Evolutionary conservation across 2,888 invertebrate species (phyloP), one percentile per base, ranked within the genome.

Genomic region (Coenonympha arcania): DNA sequence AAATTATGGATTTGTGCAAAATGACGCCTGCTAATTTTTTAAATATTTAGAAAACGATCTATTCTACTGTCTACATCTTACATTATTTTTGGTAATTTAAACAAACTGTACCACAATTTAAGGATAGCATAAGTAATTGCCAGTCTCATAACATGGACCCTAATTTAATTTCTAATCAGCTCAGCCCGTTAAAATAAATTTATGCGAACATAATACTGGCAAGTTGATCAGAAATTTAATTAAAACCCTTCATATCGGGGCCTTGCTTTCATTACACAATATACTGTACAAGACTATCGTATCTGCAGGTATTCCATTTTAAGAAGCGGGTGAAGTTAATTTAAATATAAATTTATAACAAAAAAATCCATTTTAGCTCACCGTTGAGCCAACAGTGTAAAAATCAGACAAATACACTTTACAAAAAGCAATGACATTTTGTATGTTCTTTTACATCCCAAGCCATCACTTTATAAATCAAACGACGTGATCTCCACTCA

Each of bases 401-500:
- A n/a, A n/a, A n/a, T n/a, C n/a, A n/a, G n/a, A 6, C 39, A 6
- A 36, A 16, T 11, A 33, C 36, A 30, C 6, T 20, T 36, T 42
- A 31, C 15, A 15, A 51, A 47, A 37, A 30, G 20, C 22, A 18
- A 24, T 28, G 43, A 36, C 24, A 30, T 45, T 37, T 46, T 13
- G 16, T 4, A 36, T 33, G 8, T 11, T 24, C 16, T 45, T 40
- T 42, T 50, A 44, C 13, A 45, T 28, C 56, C 60, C 57, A 62
- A 64, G 61, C 59, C 65, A 42, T 43, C 34, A 24, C 43, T 55
- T 68, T 71, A 59, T 71, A 66, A 70, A 68, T 66, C 64, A 69
- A 64, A 53, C 61, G 66, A 72, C 75, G 73, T 75, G 73, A 72
- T 74, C 71, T 69, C 62, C 59, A 69, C 64, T 68, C 59, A 73